These are phyloP conservation scores for Eupithecia inturbata DNA, from an alignment of 2,888 invertebrate genomes.

Conservation along the genomic window DNA sequence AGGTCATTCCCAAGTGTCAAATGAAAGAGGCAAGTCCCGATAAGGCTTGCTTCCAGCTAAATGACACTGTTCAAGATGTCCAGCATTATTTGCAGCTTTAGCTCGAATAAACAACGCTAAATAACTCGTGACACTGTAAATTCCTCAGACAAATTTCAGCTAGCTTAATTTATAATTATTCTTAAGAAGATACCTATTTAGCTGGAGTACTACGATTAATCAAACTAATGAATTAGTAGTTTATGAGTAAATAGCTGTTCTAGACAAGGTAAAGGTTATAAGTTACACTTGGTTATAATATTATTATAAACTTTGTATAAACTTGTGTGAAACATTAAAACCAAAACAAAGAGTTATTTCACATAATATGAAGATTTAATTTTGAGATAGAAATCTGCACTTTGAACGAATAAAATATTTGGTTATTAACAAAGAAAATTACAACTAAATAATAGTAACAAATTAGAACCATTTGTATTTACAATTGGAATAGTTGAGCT, in stretches of 20 bases:
- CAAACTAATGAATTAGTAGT: slow-evolving; percentile 13
- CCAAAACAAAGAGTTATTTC: not conserved
- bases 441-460: not conserved
- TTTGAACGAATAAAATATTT: not conserved
- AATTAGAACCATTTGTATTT: not conserved
- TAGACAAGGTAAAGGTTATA: not conserved
- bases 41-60: not conserved
- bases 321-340: not conserved
- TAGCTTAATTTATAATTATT: slow-evolving; percentile 12
- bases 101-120: slow-evolving; percentile 9
- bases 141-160: slow-evolving; percentile 3
- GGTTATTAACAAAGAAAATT: not conserved
- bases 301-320: not conserved
- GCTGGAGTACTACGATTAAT: not conserved
- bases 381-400: not conserved
- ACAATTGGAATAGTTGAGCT: too few relatives aligned
- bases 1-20: not conserved
- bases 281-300: too few relatives aligned
- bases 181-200: slow-evolving; percentile 6
- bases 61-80: not conserved
- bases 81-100: slow-evolving; percentile 5
- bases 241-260: not conserved
- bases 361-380: not conserved
- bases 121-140: slow-evolving; percentile 4
- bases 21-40: not conserved